A percentile compares a stretch with the other conserved stretches of the same genome.
Conservation (phyloP, 2,888 invertebrate species). For the Caenorhabditis sp. region DNA sequence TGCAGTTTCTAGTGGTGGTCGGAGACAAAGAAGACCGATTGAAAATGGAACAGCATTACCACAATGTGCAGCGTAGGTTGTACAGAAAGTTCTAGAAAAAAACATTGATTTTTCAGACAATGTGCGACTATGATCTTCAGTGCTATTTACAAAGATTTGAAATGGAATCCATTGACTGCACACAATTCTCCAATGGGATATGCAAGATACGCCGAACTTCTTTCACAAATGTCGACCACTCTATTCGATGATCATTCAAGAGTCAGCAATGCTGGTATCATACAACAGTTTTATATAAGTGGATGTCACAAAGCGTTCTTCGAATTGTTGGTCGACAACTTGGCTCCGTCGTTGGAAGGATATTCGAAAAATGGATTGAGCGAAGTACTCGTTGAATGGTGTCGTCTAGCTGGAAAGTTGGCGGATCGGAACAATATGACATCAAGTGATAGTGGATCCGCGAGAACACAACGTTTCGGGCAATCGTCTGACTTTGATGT, state of each 20-base stretch:
- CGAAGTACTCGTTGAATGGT: slow-evolving; percentile 41
- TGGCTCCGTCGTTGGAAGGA: slow-evolving; percentile 49
- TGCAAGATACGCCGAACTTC: slow-evolving; percentile 30
- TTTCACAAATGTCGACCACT: slow-evolving; percentile 39
- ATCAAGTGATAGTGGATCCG: background rate
- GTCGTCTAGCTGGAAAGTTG: slow-evolving; percentile 41
- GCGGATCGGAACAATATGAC: slow-evolving; percentile 18
- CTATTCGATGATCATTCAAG: slow-evolving; percentile 47
- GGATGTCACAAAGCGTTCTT: slow-evolving; percentile 63
- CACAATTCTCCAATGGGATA: slow-evolving; percentile 34
- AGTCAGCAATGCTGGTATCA: slow-evolving; percentile 21
- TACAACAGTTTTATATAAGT: slow-evolving; percentile 56
- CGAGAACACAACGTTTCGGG: background rate
- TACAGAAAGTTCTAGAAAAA: background rate
- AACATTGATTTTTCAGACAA: slow-evolving; percentile 3
- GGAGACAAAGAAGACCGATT: slow-evolving; percentile 10
- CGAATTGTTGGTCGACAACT: slow-evolving; percentile 47
- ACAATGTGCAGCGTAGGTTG: background rate
- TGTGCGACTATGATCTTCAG: slow-evolving; percentile 43
- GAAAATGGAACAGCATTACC: slow-evolving; percentile 14
- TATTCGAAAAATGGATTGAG: slow-evolving; percentile 28
- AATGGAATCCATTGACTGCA: slow-evolving; percentile 24
- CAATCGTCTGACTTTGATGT: slow-evolving; percentile 20
- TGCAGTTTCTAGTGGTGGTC: background rate
- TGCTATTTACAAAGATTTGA: slow-evolving; percentile 44